Conservation (phyloP, 2,888 invertebrate genomes). For the Tetranychus truncatus region DNA sequence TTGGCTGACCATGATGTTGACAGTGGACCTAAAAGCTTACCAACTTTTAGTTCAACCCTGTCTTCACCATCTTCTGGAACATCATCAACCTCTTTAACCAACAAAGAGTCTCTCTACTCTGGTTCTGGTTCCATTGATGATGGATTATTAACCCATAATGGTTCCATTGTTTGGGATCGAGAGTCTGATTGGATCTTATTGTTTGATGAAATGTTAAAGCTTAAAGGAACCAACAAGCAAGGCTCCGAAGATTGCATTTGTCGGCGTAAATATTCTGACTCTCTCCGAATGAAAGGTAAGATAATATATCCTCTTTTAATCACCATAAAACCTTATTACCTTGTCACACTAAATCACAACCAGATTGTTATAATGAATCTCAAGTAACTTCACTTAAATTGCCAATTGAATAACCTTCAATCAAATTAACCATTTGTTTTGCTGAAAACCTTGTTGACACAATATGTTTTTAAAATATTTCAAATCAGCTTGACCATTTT, state of each 20-base stretch:
- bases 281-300: neutral
- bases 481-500: too few relatives aligned
- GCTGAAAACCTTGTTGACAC: too few relatives aligned
- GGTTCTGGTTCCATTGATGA: neutral
- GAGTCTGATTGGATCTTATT: neutral
- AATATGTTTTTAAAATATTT: too few relatives aligned
- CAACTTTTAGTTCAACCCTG: neutral
- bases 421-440: too few relatives aligned
- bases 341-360: neutral
- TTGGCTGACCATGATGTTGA: neutral
- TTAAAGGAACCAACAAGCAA: neutral
- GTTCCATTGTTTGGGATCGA: constrained; percentile 3
- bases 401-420: too few relatives aligned
- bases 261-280: constrained; percentile 2
- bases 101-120: neutral
- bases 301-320: neutral
- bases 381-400: too few relatives aligned
- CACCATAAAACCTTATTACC: too few relatives aligned
- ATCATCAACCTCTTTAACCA: neutral
- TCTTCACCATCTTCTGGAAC: neutral
- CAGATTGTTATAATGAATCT: neutral
- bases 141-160: neutral
- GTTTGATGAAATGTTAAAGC: constrained; percentile 4
- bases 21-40: neutral
- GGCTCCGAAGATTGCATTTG: constrained; percentile 3